Conservation (phyloP, 1,140 invertebrate species). For the Brachionus paranguensis region DNA sequence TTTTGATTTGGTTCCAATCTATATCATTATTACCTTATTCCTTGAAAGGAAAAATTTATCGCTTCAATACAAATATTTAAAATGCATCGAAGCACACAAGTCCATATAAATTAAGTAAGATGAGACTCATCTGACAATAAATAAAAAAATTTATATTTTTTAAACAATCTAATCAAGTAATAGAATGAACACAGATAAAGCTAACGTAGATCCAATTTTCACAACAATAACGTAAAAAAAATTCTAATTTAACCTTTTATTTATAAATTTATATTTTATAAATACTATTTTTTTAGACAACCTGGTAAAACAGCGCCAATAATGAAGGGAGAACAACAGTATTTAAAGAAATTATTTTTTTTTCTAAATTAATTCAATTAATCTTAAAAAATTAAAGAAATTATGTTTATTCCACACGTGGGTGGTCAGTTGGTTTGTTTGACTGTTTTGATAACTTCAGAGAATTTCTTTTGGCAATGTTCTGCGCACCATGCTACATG, state of each 20-base stretch:
- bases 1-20: no score
- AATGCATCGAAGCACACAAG: neutral
- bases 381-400: neutral
- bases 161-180: neutral
- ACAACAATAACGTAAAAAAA: neutral
- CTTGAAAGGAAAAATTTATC: neutral
- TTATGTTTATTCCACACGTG: neutral
- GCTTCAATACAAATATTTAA: neutral
- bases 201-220: neutral
- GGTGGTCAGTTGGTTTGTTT: neutral
- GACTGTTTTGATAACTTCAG: neutral
- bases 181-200: neutral
- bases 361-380: neutral
- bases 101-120: neutral
- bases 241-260: neutral
- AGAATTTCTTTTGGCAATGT: neutral
- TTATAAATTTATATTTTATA: neutral
- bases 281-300: neutral
- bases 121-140: neutral
- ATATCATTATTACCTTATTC: no score
- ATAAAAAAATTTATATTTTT: neutral
- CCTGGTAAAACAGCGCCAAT: neutral
- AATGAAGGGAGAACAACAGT: neutral
- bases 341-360: neutral
- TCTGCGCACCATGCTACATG: neutral